These are phyloP conservation scores for Xestia ashworthii DNA, from an alignment of 2,888 invertebrate species.

Conservation along the genomic window DNA sequence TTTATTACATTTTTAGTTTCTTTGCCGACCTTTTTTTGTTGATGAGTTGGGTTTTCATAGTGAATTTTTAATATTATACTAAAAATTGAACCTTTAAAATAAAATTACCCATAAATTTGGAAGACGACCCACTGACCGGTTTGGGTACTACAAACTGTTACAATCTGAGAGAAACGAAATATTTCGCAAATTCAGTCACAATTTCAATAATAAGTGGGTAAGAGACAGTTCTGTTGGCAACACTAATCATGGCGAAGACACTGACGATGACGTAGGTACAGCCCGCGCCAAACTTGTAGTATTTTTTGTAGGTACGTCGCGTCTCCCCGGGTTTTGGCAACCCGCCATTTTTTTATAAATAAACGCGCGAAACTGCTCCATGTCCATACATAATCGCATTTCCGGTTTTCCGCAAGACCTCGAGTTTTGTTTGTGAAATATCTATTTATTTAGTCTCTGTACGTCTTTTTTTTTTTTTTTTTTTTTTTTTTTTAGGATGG, in stretches of 20 bases:
- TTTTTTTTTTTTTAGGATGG: no score
- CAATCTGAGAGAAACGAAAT: neutral
- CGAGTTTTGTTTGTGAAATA: slow-evolving; percentile 41
- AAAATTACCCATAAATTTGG: neutral
- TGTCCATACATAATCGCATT: slow-evolving; percentile 69
- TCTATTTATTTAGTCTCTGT: slow-evolving; percentile 31
- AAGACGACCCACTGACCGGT: no score
- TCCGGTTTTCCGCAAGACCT: slow-evolving; percentile 71
- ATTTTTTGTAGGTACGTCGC: no score
- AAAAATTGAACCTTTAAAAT: neutral
- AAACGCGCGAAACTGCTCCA: slow-evolving; percentile 73
- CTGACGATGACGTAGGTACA: no score
- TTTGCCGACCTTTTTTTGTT: neutral
- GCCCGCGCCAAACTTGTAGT: no score
- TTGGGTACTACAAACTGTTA: neutral
- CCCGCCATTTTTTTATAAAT: slow-evolving; percentile 82
- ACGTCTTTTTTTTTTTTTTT: no score
- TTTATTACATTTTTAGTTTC: neutral
- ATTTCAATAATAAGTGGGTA: slow-evolving; percentile 10
- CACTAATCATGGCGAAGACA: slow-evolving; percentile 45
- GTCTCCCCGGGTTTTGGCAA: slow-evolving; percentile 73
- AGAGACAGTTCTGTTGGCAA: slow-evolving; percentile 62
- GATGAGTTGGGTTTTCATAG: neutral
- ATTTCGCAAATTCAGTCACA: slow-evolving; percentile 3
- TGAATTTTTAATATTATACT: neutral